A percentile compares a stretch with the other conserved stretches of the same genome.
Conservation (phyloP, 2,797 vertebrate species). For the Novumbra hubbsi region DNA sequence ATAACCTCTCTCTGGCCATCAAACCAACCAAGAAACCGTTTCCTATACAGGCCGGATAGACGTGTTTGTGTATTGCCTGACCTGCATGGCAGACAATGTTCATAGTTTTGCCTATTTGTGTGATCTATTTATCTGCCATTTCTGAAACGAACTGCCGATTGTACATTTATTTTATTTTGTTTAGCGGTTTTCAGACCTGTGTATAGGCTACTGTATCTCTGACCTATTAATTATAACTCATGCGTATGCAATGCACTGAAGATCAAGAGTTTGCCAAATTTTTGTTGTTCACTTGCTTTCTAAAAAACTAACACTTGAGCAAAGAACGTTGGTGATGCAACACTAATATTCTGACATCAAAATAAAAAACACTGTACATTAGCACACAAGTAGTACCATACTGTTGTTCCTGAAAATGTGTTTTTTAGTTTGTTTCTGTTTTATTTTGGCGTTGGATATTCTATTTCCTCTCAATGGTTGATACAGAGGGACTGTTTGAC, state of each 20-base stretch:
- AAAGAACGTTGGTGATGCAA: slow-evolving; percentile 44
- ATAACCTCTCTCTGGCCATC: slow-evolving; percentile 8
- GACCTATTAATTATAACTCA: slow-evolving; percentile 33
- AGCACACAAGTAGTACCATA: slow-evolving; percentile 39
- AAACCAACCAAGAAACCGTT: background rate
- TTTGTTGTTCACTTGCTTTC: slow-evolving; percentile 51
- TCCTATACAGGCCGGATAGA: slow-evolving; percentile 37
- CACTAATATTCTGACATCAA: slow-evolving; percentile 38
- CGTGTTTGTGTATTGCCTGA: slow-evolving; percentile 57
- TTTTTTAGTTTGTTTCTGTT: slow-evolving; percentile 46
- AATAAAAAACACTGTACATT: slow-evolving; percentile 45
- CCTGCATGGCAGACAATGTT: slow-evolving; percentile 73
- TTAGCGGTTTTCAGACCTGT: slow-evolving; percentile 58
- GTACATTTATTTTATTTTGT: slow-evolving; percentile 63
- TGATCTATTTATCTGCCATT: slow-evolving; percentile 65
- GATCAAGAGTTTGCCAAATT: slow-evolving; percentile 61
- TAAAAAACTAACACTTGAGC: slow-evolving; percentile 38
- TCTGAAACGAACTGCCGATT: slow-evolving; percentile 71
- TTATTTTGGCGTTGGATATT: slow-evolving; percentile 43
- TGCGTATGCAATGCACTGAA: slow-evolving; percentile 67
- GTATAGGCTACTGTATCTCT: slow-evolving; percentile 52
- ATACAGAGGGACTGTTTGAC: slow-evolving; percentile 49
- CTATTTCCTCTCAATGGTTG: slow-evolving; percentile 44
- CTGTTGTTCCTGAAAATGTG: slow-evolving; percentile 43
- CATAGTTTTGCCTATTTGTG: slow-evolving; percentile 60